Base-by-base conservation (phyloP, 2,888 invertebrate species). In the Meta bourneti region DNA sequence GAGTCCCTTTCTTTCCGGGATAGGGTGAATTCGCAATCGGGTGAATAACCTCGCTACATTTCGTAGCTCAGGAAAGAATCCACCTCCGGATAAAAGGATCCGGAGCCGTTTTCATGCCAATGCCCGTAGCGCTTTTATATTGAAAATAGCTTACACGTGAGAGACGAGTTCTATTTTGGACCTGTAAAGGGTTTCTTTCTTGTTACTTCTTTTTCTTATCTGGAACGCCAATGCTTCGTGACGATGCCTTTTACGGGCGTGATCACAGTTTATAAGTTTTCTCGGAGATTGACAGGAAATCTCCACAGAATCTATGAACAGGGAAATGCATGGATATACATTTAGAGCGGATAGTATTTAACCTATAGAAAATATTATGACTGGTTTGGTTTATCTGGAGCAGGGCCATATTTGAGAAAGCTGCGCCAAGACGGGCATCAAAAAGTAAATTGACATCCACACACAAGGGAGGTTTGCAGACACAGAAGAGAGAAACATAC, bases 141-240 rank as follows among this genome's bases (percentile, higher is more conserved):
- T 84, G 84, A 83, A 83, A 82, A 83, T 83, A 72, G 83, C 83
- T 54, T n/a, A 20, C 72, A 49, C 77, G 34, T 34, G 34, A 34
- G 34, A 20, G 34, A 34, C 11, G 19, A 20, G 11, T 19, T 20
- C 72, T 20, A 20, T 74, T 74, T 74, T 13, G 34, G 34, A 34
- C 34, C 34, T 34, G 34, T 34, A 34, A 34, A 19, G 72, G 20
- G 34, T 1, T 20, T 74, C 34, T 74, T 19, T 61, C 16, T 61
- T 16, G 61, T 0, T 16, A 16, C 8, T 61, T 20, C 34, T 20
- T 11, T 11, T 74, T 74, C 19, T 20, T 74, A 20, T 74, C 34
- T 20, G 74, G 11, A 19, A 13, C 11, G 16, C 8, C 34, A 8
- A 11, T 48, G 16, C 19, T 20, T 11, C 11, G 4, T 20, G 20